Conservation (phyloP, 2,797 vertebrate genomes). For the Florisuga fusca region DNA sequence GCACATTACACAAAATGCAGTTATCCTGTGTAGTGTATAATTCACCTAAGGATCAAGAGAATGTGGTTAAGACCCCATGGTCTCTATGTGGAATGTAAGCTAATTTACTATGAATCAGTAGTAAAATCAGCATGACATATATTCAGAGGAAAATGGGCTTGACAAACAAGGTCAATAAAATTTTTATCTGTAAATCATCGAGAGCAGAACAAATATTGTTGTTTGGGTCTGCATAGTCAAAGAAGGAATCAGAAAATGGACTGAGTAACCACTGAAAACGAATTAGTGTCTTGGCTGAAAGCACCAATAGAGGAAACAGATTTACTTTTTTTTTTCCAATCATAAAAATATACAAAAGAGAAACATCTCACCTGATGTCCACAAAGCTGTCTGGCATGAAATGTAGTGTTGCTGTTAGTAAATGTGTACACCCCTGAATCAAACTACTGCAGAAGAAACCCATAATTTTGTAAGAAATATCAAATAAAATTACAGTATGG, state of each 20-base stretch:
- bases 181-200: neutral
- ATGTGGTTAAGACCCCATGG: neutral
- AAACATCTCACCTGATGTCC: neutral
- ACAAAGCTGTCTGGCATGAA: conserved; percentile 20
- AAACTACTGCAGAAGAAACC: conserved; percentile 47
- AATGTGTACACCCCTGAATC: conserved; percentile 18
- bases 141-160: neutral
- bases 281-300: conserved; percentile 30
- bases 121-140: conserved; percentile 4
- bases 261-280: neutral
- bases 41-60: neutral
- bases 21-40: neutral
- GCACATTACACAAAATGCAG: neutral
- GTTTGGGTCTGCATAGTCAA: neutral
- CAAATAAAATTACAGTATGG: conserved; percentile 60
- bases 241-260: conserved; percentile 12
- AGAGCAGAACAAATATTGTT: neutral
- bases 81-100: neutral
- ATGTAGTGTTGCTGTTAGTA: neutral
- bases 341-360: neutral
- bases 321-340: neutral
- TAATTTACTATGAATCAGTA: neutral
- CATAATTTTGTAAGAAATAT: conserved; percentile 71
- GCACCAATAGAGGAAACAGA: neutral
- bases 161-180: neutral